Evolutionary conservation across 2,888 invertebrate species (phyloP), one percentile per base, ranked within the genome.

Genomic region (Tiphia femorata): DNA sequence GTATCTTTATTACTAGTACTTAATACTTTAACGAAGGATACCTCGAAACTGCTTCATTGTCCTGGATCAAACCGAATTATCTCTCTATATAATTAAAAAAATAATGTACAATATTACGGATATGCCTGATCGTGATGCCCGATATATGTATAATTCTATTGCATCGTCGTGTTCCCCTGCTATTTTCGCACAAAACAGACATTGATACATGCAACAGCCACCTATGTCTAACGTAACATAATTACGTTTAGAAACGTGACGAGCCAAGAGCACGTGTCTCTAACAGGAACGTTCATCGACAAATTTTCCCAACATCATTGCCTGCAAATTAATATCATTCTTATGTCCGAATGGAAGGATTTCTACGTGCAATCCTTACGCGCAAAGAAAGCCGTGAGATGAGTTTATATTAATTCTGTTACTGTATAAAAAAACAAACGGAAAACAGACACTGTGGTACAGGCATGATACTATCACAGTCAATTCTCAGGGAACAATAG

Each of bases 1-100:
- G 19, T 40, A 2, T 7, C 19, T 38, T n/a, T n/a, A n/a, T n/a
- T 55, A 55, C 35, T 58, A 59, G 49, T 64, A 59, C 67, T 68
- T 78, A 78, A 78, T 78, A 77, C 77, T 78, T 78, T 50, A 73
- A 77, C 68, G 70, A 72, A 76, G 65, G 67, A 64, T 67, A 69
- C 62, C 50, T 70, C 56, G 59, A 59, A 54, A 57, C 52, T 62
- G n/a, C n/a, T n/a, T n/a, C 41, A 49, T 53, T 64, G 53, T 64
- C 62, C 40, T 43, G 27, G 58, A 61, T 56, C 58, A 59, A 59
- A 64, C 47, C 41, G 44, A 41, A 59, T 61, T 40, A 60, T 55
- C 49, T 48, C 27, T 33, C 48, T 17, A 35, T 54, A 46, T 54
- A 41, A 48, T 48, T 55, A 52, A 54, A 56, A 59, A 50, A 58